Percentiles rank a stretch among this genome's conserved stretches.
These are phyloP conservation scores for Cyphomyrus discorhynchus DNA, from an alignment of 2,113 vertebrate species.

Conservation along the genomic window DNA sequence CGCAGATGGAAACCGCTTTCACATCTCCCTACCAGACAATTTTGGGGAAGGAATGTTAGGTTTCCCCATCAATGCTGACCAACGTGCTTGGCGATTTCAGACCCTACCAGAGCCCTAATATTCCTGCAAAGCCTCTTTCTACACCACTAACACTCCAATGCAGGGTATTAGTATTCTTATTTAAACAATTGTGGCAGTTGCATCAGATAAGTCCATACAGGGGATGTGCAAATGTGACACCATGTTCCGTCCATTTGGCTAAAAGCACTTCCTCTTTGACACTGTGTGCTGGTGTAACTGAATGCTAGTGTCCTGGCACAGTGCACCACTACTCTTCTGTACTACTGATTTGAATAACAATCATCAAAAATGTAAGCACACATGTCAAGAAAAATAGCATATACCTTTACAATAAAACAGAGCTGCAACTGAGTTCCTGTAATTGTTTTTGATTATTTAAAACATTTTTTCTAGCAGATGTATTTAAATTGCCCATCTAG, in stretches of 20 bases:
- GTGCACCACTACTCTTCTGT: background rate
- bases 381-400: background rate
- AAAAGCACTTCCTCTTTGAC: conserved; percentile 2
- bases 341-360: background rate
- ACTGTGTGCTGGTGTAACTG: background rate
- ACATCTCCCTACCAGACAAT: background rate
- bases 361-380: background rate
- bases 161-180: background rate
- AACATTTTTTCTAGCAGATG: background rate
- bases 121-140: background rate
- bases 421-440: background rate
- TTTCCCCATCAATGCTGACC: background rate
- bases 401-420: background rate
- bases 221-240: background rate
- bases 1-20: background rate
- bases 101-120: background rate
- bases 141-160: background rate
- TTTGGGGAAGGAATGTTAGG: background rate
- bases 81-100: background rate
- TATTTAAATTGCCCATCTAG: background rate
- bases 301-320: background rate
- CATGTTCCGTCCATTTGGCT: background rate
- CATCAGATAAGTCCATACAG: background rate
- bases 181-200: background rate
- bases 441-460: background rate